Percentiles rank a stretch among this genome's conserved stretches.
phyloP scores from a whole-genome alignment of 2,888 invertebrate species.

The Orthosia incerta region DNA sequence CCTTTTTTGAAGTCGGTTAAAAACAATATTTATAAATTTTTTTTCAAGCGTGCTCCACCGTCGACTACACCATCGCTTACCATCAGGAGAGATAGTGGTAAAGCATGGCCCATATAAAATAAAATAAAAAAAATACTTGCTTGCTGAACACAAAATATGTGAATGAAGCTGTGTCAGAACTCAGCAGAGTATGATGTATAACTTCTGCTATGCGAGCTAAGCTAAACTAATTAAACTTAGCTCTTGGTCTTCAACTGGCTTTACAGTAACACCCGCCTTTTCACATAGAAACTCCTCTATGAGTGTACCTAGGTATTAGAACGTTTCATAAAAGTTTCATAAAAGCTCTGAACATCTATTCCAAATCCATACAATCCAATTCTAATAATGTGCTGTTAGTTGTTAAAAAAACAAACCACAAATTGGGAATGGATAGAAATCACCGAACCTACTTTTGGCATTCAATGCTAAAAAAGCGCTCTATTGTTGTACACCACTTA shows the following conservation, averaged over 20 bases:
- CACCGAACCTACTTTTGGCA: background rate
- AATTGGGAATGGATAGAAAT: slow-evolving; percentile 21
- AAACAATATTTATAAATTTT: no score
- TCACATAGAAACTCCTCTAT: background rate
- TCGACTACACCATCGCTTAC: no score
- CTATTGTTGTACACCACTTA: slow-evolving; percentile 16
- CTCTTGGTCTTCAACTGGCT: background rate
- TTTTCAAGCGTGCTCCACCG: no score
- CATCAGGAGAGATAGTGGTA: no score
- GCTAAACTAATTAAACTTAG: background rate
- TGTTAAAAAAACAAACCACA: background rate
- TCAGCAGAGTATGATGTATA: no score
- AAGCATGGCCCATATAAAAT: no score
- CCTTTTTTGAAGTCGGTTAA: no score
- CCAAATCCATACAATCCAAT: slow-evolving; percentile 1
- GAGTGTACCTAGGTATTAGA: slow-evolving; percentile 6
- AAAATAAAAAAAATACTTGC: no score
- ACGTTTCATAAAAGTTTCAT: background rate
- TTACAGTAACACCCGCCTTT: background rate
- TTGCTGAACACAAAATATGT: no score
- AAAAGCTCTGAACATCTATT: background rate
- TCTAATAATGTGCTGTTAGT: background rate
- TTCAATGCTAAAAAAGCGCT: slow-evolving; percentile 10
- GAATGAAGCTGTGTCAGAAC: no score
- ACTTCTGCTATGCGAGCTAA: background rate